Evolutionary conservation across 2,113 vertebrate genomes (phyloP), one percentile per base, ranked within the genome.

Genomic region (Gavia stellata): DNA sequence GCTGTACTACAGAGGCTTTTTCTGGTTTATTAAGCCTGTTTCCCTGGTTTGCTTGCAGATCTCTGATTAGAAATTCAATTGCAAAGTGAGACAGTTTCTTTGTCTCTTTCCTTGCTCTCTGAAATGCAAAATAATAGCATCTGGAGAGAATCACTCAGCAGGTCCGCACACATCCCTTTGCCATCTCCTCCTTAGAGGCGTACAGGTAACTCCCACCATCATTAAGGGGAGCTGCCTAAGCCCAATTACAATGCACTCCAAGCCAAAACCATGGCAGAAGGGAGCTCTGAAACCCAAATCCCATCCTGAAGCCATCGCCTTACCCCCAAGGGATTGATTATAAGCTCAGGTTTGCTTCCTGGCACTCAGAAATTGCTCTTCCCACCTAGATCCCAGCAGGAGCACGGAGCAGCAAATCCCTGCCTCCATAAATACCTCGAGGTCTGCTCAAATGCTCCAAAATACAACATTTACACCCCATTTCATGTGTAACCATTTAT

Each of bases 341-440:
- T 5, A 40, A 83, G 7, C 47, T 71, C 55, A 63, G 38, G 28
- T 59, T 80, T 68, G 28, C 66, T 71, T 61, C 67, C 72, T 23
- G 55, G 31, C 77, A n/a, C 3, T 34, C 49, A 29, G 44, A 66
- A 84, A 81, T 65, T 23, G 20, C 50, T 29, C 1, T 84, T 71
- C 52, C 28, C 24, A 8, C 65, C 12, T 6, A 17, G 24, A 12
- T 84, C 42, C 33, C 49, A 38, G 15, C 10, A 0, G n/a, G 6
- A 70, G 5, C 47, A 14, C 0, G 6, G 53, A 81, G 24, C 75
- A 71, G 55, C 31, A 90, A 80, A 52, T 53, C 38, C 42, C 44
- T 1, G 0, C 36, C 72, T 59, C 72, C 45, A 3, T 5, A 24
- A 7, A 2, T 3, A 15, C 36, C 38, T 52, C 2, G 0, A 62